These are phyloP conservation scores for Sylvietta virens DNA, from an alignment of 2,113 vertebrate species.

Conservation along the genomic window DNA sequence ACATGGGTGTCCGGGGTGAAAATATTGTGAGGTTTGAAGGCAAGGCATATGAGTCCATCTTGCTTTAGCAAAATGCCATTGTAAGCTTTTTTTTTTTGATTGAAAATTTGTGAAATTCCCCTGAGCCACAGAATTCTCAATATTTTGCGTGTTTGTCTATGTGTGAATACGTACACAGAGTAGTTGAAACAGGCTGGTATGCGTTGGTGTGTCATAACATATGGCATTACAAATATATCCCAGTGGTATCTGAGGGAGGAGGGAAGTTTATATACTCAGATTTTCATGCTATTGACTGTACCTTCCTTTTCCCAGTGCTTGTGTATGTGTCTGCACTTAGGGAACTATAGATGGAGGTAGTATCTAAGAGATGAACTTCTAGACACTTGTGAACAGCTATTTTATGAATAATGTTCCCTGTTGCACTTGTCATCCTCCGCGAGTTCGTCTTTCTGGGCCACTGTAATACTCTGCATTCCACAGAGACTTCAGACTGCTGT, in stretches of 20 bases:
- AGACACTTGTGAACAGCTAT: neutral
- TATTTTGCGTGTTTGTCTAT: neutral
- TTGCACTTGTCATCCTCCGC: neutral
- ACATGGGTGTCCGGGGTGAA: neutral
- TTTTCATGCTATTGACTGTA: neutral
- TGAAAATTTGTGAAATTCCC: neutral
- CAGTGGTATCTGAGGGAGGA: neutral
- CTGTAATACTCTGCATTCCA: neutral
- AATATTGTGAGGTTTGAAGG: neutral
- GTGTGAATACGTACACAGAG: neutral
- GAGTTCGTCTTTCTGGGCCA: neutral
- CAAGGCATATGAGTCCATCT: neutral
- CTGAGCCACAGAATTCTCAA: neutral
- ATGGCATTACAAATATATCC: conserved; percentile 24
- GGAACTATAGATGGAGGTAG: neutral
- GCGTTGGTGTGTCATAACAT: neutral
- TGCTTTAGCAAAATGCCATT: neutral
- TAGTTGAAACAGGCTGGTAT: neutral
- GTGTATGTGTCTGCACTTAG: neutral
- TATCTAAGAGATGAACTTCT: neutral
- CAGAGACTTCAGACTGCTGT: neutral
- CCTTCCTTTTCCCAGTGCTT: neutral
- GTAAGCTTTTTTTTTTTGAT: neutral
- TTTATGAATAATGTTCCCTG: neutral
- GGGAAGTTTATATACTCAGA: neutral